A percentile compares a stretch with the other conserved stretches of the same genome.
phyloP scores from a whole-genome alignment of 1,140 invertebrate species.

The Phocides pigmalion region DNA sequence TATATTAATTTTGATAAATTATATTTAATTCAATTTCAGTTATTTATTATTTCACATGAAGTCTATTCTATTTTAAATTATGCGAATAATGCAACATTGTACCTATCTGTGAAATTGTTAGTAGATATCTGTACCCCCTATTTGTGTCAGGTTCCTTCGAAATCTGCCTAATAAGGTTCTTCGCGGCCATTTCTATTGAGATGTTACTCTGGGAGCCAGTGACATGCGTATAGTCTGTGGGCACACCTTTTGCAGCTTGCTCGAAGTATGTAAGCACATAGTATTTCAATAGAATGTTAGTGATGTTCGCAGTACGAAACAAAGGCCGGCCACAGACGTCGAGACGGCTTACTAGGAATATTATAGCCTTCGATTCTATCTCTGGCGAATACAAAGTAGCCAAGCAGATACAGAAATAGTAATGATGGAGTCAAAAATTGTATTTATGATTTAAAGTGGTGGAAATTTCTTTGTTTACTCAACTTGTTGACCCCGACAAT shows the following conservation, averaged over 20 bases:
- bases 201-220: conserved; percentile 50
- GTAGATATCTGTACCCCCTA: too few relatives aligned
- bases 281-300: conserved; percentile 60
- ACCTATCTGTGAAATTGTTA: too few relatives aligned
- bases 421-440: conserved; percentile 16
- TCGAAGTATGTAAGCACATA: conserved; percentile 52
- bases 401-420: conserved; percentile 16
- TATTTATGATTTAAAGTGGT: conserved; percentile 1
- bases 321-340: conserved; percentile 55
- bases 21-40: too few relatives aligned
- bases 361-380: conserved; percentile 43
- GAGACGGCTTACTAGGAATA: conserved; percentile 51
- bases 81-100: too few relatives aligned
- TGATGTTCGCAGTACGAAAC: conserved; percentile 54
- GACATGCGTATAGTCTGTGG: conserved; percentile 52
- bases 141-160: background rate
- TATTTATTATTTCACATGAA: too few relatives aligned
- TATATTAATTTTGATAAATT: too few relatives aligned
- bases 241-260: conserved; percentile 53
- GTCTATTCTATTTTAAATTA: too few relatives aligned
- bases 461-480: background rate
- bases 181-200: conserved; percentile 55
- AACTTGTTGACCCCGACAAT: too few relatives aligned
- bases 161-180: conserved; percentile 41
- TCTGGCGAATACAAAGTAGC: conserved; percentile 26